Evolutionary conservation across 2,888 invertebrate species (phyloP).

Genomic region (Melieria picta): DNA sequence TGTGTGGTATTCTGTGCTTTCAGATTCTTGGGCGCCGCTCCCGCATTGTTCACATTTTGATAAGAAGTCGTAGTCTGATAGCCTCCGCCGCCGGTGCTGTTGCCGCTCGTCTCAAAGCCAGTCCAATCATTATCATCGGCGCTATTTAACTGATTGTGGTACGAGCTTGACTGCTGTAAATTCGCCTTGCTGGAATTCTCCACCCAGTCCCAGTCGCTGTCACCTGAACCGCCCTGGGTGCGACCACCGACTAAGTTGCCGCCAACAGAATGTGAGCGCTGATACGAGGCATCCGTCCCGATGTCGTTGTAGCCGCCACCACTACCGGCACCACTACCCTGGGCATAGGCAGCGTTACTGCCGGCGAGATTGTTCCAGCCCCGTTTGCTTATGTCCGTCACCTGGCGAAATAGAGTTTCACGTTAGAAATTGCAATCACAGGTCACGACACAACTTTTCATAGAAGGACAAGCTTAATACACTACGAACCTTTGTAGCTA

Average conservation of each 20-base stretch:
- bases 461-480: constrained; percentile 1
- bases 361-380: constrained; percentile 74
- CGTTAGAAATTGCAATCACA: neutral
- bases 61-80: constrained; percentile 32
- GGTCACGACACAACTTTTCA: neutral
- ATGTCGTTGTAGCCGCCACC: constrained; percentile 58
- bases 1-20: constrained; percentile 57
- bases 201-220: constrained; percentile 64
- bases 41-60: neutral
- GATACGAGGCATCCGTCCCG: constrained; percentile 57
- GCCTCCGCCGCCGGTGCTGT: constrained; percentile 49
- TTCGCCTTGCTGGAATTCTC: constrained; percentile 52
- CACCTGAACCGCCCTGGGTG: constrained; percentile 52
- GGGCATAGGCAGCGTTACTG: constrained; percentile 67
- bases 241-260: constrained; percentile 54
- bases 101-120: constrained; percentile 60
- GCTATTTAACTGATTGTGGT: constrained; percentile 52
- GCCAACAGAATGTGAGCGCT: constrained; percentile 63
- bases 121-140: constrained; percentile 62
- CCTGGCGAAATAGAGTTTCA: constrained; percentile 62
- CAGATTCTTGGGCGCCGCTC: constrained; percentile 50
- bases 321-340: constrained; percentile 51
- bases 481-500: constrained; percentile 73
- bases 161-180: constrained; percentile 56
- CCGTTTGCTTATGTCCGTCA: constrained; percentile 74